phyloP scores from a whole-genome alignment of 2,113 vertebrate genomes.

The Sclerurus mexicanus region DNA sequence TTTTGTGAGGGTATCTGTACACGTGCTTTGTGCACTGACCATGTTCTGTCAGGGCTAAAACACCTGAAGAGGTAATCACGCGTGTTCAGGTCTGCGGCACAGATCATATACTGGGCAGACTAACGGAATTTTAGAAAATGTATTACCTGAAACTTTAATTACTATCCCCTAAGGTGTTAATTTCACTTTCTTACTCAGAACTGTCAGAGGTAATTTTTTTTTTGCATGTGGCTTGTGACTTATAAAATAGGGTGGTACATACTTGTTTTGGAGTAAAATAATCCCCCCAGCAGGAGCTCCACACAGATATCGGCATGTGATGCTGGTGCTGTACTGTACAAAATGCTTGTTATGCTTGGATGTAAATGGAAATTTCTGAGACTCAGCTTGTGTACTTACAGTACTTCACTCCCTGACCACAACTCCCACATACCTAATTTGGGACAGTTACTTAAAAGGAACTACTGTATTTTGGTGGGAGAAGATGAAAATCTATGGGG shows the following conservation, averaged over 20 bases:
- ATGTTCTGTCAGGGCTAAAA: neutral
- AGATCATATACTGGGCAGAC: neutral
- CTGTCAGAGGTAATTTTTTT: neutral
- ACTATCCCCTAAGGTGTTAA: neutral
- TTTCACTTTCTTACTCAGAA: neutral
- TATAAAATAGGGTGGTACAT: neutral
- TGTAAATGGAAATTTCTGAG: neutral
- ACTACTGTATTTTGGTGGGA: neutral
- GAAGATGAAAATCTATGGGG: neutral
- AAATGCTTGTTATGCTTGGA: neutral
- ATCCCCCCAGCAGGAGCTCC: neutral
- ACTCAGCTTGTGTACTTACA: neutral
- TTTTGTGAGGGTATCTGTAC: neutral
- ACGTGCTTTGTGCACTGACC: neutral
- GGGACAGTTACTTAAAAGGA: neutral
- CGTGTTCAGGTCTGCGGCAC: neutral
- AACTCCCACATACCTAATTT: neutral
- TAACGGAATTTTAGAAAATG: neutral
- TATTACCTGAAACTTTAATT: neutral
- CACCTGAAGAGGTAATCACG: neutral
- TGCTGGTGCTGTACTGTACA: neutral
- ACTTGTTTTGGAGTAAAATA: neutral
- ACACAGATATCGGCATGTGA: accelerated
- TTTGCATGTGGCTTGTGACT: neutral
- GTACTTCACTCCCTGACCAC: neutral